Conservation (phyloP, 2,888 invertebrate species). For the Autographa gamma region DNA sequence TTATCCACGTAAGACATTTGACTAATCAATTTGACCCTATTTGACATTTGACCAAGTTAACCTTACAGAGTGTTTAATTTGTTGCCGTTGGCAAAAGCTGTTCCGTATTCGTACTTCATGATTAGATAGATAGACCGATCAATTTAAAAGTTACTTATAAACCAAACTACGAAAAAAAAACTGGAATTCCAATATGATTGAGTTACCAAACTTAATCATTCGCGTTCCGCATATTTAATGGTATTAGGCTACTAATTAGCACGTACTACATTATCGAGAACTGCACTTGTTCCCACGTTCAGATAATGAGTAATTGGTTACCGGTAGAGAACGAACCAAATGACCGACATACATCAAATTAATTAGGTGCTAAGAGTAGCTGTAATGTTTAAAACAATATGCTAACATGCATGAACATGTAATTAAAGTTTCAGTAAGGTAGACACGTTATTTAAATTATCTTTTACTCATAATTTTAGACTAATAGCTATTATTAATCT, state of each 20-base stretch:
- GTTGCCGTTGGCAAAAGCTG: neutral
- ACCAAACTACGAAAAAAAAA: neutral
- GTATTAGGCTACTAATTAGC: slow-evolving; percentile 13
- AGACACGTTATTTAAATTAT: slow-evolving; percentile 28
- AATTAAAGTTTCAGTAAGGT: slow-evolving; percentile 15
- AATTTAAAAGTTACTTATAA: neutral
- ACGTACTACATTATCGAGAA: slow-evolving; percentile 16
- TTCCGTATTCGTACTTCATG: neutral
- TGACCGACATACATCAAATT: slow-evolving; percentile 19
- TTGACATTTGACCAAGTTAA: neutral
- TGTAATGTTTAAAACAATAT: neutral
- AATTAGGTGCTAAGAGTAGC: slow-evolving; percentile 9
- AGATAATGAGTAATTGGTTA: slow-evolving; percentile 21
- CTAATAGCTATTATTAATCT: slow-evolving; percentile 33
- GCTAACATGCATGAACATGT: neutral
- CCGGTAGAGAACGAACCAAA: slow-evolving; percentile 2
- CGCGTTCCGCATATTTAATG: neutral
- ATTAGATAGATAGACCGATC: neutral
- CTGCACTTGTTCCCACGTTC: slow-evolving; percentile 24
- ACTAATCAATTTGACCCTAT: neutral
- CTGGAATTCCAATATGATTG: neutral
- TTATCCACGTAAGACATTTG: neutral
- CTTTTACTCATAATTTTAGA: slow-evolving; percentile 18
- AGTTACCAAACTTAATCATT: slow-evolving; percentile 2
- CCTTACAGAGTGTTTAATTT: neutral